Conservation (phyloP, 2,113 vertebrate genomes). For the Penelope pileata region DNA sequence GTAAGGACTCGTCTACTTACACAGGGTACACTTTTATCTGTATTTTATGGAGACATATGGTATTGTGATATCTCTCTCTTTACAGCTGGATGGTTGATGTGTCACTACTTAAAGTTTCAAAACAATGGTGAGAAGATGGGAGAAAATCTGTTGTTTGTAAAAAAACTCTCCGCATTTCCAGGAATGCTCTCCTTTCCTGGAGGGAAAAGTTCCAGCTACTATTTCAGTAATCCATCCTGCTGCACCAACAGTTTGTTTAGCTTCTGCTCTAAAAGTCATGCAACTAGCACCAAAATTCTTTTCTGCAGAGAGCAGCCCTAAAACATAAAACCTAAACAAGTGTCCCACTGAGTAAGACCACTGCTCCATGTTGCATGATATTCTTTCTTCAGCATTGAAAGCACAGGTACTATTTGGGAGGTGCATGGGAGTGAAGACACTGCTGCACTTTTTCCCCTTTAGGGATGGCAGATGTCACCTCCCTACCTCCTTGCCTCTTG, state of each 20-base stretch:
- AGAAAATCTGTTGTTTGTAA: neutral
- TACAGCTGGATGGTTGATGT: neutral
- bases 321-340: neutral
- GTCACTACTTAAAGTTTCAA: neutral
- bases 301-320: neutral
- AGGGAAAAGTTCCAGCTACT: conserved; percentile 13
- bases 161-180: neutral
- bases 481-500: neutral
- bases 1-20: neutral
- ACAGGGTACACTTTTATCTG: neutral
- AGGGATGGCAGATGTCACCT: neutral
- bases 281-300: neutral
- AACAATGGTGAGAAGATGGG: conserved; percentile 35
- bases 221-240: conserved; percentile 14
- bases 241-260: neutral
- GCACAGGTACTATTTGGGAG: neutral
- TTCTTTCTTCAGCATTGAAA: neutral
- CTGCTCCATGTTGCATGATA: rapidly evolving
- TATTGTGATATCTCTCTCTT: neutral
- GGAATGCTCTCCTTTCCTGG: neutral
- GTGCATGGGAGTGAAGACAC: rapidly evolving
- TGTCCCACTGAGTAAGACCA: neutral
- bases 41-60: neutral
- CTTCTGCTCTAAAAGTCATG: neutral
- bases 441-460: neutral